phyloP scores from a whole-genome alignment of 2,113 vertebrate genomes.

The Gadus macrocephalus region DNA sequence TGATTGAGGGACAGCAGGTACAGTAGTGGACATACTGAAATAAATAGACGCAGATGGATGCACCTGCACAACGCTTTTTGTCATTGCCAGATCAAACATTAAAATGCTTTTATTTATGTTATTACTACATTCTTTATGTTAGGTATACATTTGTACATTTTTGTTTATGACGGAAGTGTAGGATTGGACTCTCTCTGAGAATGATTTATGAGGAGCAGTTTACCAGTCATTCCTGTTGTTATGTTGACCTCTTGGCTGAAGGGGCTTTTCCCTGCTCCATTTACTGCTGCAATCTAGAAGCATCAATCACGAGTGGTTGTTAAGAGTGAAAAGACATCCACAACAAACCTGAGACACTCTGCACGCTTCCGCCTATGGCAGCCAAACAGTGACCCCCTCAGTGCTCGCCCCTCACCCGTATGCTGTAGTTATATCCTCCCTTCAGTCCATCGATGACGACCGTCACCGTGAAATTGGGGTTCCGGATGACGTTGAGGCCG shows the following conservation, averaged over 20 bases:
- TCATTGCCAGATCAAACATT: too few relatives aligned
- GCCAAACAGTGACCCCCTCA: neutral
- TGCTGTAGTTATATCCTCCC: slow-evolving; percentile 89
- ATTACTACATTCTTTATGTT: too few relatives aligned
- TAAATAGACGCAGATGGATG: slow-evolving; percentile 6
- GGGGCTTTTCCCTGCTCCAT: slow-evolving; percentile 87
- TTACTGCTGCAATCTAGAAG: slow-evolving; percentile 86
- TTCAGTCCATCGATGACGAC: slow-evolving; percentile 87
- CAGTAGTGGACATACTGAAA: neutral
- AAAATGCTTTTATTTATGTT: too few relatives aligned
- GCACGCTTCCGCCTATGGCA: too few relatives aligned
- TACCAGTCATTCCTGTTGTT: slow-evolving; percentile 94
- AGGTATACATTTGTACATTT: too few relatives aligned
- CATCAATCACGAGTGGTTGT: slow-evolving; percentile 4
- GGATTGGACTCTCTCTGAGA: too few relatives aligned
- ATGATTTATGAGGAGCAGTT: too few relatives aligned
- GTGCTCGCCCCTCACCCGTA: slow-evolving; percentile 74
- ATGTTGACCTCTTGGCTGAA: slow-evolving; percentile 85
- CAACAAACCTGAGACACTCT: neutral
- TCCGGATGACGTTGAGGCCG: slow-evolving; percentile 74
- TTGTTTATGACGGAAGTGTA: neutral
- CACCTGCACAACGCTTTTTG: neutral
- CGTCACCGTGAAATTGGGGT: slow-evolving; percentile 76
- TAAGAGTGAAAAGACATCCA: slow-evolving; percentile 9
- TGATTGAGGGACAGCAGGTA: neutral